Base-by-base conservation (phyloP, 2,797 vertebrate species). In the Rhynchonycteris naso region DNA sequence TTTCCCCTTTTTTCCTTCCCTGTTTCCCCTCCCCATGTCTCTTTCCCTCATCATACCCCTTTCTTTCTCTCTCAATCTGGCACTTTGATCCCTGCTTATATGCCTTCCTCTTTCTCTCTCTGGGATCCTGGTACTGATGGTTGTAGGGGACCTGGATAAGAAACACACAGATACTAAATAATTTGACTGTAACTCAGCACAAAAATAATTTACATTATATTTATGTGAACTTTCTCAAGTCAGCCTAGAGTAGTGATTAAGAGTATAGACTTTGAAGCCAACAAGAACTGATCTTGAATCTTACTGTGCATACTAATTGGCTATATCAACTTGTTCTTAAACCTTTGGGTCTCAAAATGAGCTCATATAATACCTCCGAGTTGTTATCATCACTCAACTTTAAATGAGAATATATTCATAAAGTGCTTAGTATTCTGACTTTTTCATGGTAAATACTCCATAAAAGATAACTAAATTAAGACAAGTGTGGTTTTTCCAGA, bases 21-120 rank as follows among this genome's bases (percentile, higher is more conserved):
- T 7, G 5, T 22, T 7, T 43, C 43, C 43, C 43, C 19, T 7
- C 12, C 33, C 6, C 11, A 0, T 4, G 21, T 0, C 19, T 38
- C 33, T n/a, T 14, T 14, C 22, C 38, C 9, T 28, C 59, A 47
- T 21, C 13, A 50, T 14, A 5, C 0, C 0, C n/a, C 8, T 7
- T 59, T 61, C 16, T 58, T 54, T 52, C 16, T 68, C 5, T 56
- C 13, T 76, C 22, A 18, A 5, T 21, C 38, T 87, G 9, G 1
- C 1, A 1, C 19, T 85, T 33, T 82, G 58, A 30, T 61, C 14
- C 24, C 59, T 90, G 30, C 18, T 19, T 69, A 35, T 52, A 28
- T 16, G 43, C 6, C 7, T 82, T 87, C 26, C 33, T 54, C 16
- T 65, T 76, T 56, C 14, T 30, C 6, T 71, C 22, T 83, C 50